Percentiles rank a stretch among this genome's conserved stretches.
These are phyloP conservation scores for Aphis craccivora DNA, from an alignment of 1,140 invertebrate species.

Conservation along the genomic window DNA sequence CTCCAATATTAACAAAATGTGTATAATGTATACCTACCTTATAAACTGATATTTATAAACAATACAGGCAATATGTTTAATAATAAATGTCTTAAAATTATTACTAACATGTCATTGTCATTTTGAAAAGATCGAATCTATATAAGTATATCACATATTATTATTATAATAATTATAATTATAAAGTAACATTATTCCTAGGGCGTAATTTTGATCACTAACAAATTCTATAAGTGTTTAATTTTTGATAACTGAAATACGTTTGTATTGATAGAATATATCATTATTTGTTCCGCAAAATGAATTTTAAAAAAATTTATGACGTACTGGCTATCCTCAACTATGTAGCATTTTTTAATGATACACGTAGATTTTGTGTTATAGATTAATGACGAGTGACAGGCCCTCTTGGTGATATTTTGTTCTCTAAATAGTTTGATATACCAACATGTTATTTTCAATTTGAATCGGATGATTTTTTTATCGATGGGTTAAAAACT, in stretches of 20 bases:
- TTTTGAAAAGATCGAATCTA: no score
- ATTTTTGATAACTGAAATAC: background rate
- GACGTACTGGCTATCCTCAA: background rate
- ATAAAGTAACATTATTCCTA: no score
- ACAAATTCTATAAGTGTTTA: background rate
- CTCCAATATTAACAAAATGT: no score
- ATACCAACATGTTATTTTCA: background rate
- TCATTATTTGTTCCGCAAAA: background rate
- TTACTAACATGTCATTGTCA: no score
- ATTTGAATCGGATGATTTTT: constrained; percentile 13
- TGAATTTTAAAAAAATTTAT: background rate
- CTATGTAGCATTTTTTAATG: background rate
- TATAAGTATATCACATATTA: no score
- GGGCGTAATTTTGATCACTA: background rate
- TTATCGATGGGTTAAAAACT: background rate
- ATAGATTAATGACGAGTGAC: background rate
- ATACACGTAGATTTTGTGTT: background rate
- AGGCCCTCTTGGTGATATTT: background rate
- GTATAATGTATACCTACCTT: no score
- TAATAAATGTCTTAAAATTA: no score
- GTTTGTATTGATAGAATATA: background rate
- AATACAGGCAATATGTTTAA: background rate
- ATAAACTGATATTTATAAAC: background rate
- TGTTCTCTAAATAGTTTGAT: background rate
- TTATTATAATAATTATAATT: no score